Conservation (phyloP, 2,797 vertebrate species). For the Clamator glandarius region DNA sequence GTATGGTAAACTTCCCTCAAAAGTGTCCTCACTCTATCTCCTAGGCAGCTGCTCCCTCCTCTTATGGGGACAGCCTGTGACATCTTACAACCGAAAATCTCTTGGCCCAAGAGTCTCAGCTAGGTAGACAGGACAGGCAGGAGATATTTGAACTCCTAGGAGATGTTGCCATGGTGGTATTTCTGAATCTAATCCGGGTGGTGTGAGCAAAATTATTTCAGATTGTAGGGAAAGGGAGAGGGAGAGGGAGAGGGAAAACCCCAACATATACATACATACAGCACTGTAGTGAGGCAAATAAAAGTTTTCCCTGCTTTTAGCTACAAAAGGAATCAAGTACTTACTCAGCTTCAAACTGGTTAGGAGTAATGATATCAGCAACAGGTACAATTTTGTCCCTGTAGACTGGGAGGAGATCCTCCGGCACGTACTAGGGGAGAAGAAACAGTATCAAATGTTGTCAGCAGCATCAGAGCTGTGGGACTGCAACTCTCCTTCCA, state of each 20-base stretch:
- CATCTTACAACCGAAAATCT: not conserved
- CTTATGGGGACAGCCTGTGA: not conserved
- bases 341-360: slow-evolving; percentile 99
- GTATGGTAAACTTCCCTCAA: not conserved
- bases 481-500: not conserved
- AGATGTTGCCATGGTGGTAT: not conserved
- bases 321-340: slow-evolving; percentile 64
- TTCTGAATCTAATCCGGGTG: not conserved
- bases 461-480: not conserved
- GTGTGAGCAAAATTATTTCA: not conserved
- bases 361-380: slow-evolving; percentile 96
- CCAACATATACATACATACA: not conserved
- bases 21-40: not conserved
- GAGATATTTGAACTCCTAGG: not conserved
- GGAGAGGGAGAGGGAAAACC: too few relatives aligned
- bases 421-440: slow-evolving; percentile 88
- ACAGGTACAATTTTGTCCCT: slow-evolving; percentile 94
- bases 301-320: not conserved
- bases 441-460: not conserved
- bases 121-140: not conserved
- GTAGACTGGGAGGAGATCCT: slow-evolving; percentile 95
- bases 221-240: not conserved
- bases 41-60: not conserved
- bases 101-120: not conserved
- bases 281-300: not conserved